A percentile compares a stretch with the other conserved stretches of the same genome.
phyloP scores from a whole-genome alignment of 2,113 vertebrate species.

The Cynoglossus semilaevis region DNA sequence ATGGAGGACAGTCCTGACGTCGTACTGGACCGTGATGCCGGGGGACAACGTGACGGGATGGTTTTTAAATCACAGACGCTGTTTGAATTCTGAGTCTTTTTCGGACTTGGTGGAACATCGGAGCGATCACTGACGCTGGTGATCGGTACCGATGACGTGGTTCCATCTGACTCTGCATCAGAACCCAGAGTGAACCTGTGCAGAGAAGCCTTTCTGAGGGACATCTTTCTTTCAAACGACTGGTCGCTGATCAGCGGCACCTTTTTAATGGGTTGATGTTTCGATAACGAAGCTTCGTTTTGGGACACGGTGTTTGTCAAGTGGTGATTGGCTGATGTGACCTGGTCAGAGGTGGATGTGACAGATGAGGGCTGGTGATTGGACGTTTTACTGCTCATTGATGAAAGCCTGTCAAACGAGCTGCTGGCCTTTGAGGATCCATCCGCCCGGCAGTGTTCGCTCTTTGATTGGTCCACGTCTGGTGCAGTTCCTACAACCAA shows the following conservation, averaged over 20 bases:
- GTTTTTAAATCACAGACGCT: slow-evolving; percentile 6
- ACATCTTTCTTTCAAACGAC: slow-evolving; percentile 68
- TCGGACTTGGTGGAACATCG: slow-evolving; percentile 9
- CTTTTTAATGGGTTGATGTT: slow-evolving; percentile 53
- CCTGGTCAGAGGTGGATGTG: slow-evolving; percentile 39
- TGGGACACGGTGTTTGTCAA: slow-evolving; percentile 31
- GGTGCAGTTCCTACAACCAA: background rate
- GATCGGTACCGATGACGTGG: too few relatives aligned
- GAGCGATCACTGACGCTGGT: slow-evolving; percentile 5
- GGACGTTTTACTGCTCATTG: slow-evolving; percentile 39
- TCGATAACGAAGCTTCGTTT: slow-evolving; percentile 28
- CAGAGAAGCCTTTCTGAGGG: slow-evolving; percentile 53
- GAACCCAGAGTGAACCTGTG: slow-evolving; percentile 50
- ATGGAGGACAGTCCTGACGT: slow-evolving; percentile 39
- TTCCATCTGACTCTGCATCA: slow-evolving; percentile 26
- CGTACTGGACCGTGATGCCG: slow-evolving; percentile 46
- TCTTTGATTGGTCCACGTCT: slow-evolving; percentile 16
- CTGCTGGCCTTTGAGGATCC: slow-evolving; percentile 32
- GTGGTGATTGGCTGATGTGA: slow-evolving; percentile 17
- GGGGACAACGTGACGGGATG: slow-evolving; percentile 19
- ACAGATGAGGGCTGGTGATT: slow-evolving; percentile 35
- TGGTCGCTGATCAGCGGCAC: slow-evolving; percentile 59
- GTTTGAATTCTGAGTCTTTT: too few relatives aligned
- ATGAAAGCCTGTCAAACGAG: slow-evolving; percentile 46
- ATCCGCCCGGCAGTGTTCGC: slow-evolving; percentile 14